Evolutionary conservation across 2,888 invertebrate species (phyloP).

Genomic region (Andrena praecox): DNA sequence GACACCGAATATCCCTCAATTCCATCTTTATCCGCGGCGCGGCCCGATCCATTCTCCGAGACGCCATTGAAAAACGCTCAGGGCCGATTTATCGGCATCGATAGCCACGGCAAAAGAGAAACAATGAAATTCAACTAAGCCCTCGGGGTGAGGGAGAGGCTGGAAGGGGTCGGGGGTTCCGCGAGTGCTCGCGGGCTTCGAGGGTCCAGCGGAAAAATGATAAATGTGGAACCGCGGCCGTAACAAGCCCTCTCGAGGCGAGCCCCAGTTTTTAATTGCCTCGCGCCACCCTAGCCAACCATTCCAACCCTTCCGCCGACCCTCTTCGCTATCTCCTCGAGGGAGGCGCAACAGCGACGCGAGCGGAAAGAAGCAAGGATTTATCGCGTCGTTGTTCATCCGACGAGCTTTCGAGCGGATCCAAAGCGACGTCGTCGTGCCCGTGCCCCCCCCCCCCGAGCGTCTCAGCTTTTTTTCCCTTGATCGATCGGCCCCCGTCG

Average conservation of each 20-base stretch:
- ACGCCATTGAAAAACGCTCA: conserved; percentile 60
- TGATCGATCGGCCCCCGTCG: conserved; percentile 19
- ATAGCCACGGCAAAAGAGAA: conserved; percentile 64
- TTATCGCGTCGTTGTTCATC: conserved; percentile 83
- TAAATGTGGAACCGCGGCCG: conserved; percentile 80
- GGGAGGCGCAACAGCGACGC: conserved; percentile 4
- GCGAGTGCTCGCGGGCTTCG: conserved; percentile 48
- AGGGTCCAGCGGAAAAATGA: conserved; percentile 79
- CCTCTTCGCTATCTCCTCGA: conserved; percentile 28
- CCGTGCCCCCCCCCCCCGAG: neutral
- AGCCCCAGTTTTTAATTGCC: conserved; percentile 72
- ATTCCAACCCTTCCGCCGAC: conserved; percentile 31
- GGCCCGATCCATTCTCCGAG: conserved; percentile 49
- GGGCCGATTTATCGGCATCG: conserved; percentile 65
- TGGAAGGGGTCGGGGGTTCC: neutral
- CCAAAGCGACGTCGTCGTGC: neutral
- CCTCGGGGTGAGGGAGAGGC: neutral
- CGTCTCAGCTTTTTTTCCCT: neutral
- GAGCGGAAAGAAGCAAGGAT: conserved; percentile 72
- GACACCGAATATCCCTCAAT: conserved; percentile 10
- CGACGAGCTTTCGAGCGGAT: conserved; percentile 72
- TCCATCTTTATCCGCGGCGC: conserved; percentile 35
- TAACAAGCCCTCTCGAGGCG: conserved; percentile 81
- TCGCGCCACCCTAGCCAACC: conserved; percentile 45
- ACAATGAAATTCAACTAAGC: conserved; percentile 76